Evolutionary conservation across 92 coral and sea anemone species (phyloP).

Genomic region (Desmophyllum pertusum): DNA sequence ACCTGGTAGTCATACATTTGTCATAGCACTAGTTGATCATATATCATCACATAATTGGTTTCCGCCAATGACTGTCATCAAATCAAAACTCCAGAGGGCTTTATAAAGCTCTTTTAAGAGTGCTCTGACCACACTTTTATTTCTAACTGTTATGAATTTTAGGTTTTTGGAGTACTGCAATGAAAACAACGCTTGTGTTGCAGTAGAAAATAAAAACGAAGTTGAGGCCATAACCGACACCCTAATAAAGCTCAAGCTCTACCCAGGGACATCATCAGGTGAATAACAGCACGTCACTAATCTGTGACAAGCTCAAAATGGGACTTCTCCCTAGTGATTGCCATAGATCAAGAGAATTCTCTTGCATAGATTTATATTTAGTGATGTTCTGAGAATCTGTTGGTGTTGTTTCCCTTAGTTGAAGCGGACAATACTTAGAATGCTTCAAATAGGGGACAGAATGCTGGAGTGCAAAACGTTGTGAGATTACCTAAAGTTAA

Average conservation of each 20-base stretch:
- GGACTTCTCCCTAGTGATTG: neutral
- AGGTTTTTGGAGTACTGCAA: conserved; percentile 65
- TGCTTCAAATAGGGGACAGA: neutral
- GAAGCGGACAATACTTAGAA: too few species aligned
- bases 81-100: neutral
- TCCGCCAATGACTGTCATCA: neutral
- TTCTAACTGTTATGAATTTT: neutral
- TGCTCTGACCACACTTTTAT: too few species aligned
- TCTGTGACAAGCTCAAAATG: neutral
- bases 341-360: too few species aligned
- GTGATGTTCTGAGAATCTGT: neutral
- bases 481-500: too few species aligned
- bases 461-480: too few species aligned
- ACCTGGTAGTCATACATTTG: neutral
- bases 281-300: neutral
- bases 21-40: neutral
- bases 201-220: conserved; percentile 29
- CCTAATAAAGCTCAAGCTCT: conserved; percentile 36
- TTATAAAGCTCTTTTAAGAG: neutral
- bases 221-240: conserved; percentile 46
- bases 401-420: too few species aligned
- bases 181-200: conserved; percentile 40
- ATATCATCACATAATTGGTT: too few species aligned
- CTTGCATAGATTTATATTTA: neutral
- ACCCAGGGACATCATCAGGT: conserved; percentile 26